phyloP scores from a whole-genome alignment of 2,113 vertebrate species.

The Sminthopsis crassicaudata region DNA sequence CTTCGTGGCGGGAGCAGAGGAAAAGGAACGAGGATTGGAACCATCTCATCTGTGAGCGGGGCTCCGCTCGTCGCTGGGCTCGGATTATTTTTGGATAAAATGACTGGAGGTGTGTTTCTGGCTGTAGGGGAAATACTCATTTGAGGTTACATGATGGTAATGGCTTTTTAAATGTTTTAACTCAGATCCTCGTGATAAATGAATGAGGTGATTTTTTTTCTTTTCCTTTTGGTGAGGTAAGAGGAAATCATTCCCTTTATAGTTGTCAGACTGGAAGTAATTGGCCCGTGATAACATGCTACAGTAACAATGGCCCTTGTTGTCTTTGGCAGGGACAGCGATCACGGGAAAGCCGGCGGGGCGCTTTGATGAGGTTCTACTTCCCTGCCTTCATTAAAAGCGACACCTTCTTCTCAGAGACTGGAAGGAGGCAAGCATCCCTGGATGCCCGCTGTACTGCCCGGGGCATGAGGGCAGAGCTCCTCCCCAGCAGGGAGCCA shows the following conservation, averaged over 20 bases:
- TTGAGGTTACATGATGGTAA: constrained; percentile 72
- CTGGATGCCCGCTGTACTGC: background rate
- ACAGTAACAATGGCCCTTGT: background rate
- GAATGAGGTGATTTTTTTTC: constrained; percentile 53
- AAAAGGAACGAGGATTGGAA: constrained; percentile 76
- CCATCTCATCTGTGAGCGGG: constrained; percentile 69
- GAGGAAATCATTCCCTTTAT: constrained; percentile 59
- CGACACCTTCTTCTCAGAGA: background rate
- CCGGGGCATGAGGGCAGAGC: background rate
- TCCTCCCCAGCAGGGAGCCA: background rate
- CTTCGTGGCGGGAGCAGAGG: constrained; percentile 82
- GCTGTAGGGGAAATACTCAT: constrained; percentile 74
- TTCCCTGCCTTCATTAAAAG: background rate
- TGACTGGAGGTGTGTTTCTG: constrained; percentile 79
- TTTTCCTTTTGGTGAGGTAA: constrained; percentile 40
- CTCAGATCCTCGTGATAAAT: constrained; percentile 73
- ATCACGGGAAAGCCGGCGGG: constrained; percentile 13
- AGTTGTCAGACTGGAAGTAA: constrained; percentile 54
- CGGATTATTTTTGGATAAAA: constrained; percentile 72
- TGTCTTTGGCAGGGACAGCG: constrained; percentile 26
- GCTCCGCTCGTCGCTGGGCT: constrained; percentile 75
- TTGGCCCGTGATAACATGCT: constrained; percentile 28
- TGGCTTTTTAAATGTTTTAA: constrained; percentile 71
- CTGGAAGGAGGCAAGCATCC: background rate
- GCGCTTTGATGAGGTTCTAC: background rate